Evolutionary conservation across 2,113 vertebrate species (phyloP).

Genomic region (Percina caprodes): DNA sequence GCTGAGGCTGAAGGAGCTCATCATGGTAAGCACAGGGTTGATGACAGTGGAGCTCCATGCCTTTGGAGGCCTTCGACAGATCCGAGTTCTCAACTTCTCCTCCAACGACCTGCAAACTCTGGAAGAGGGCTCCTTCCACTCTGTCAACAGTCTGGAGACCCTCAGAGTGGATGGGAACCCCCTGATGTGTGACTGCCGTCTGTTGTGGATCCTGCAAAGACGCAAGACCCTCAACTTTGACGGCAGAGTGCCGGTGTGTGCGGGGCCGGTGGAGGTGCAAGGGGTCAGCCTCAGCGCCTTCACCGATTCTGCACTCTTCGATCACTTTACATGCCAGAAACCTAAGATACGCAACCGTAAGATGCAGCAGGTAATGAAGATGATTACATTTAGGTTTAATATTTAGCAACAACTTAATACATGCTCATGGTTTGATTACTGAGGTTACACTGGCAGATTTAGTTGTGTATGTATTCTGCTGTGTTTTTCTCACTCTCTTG

Average conservation of each 20-base stretch:
- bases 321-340: constrained; percentile 97
- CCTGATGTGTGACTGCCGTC: constrained; percentile 95
- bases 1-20: constrained; percentile 94
- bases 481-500: not conserved
- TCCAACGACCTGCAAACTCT: constrained; percentile 92
- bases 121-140: constrained; percentile 96
- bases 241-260: constrained; percentile 92
- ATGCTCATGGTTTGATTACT: constrained; percentile 2
- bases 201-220: constrained; percentile 97
- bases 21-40: constrained; percentile 92
- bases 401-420: not conserved
- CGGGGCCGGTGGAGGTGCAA: constrained; percentile 90
- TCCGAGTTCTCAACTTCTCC: constrained; percentile 95
- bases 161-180: constrained; percentile 96
- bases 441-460: not conserved
- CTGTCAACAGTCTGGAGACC: constrained; percentile 95
- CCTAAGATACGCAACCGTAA: constrained; percentile 94
- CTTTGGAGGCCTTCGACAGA: constrained; percentile 92
- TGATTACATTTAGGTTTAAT: not conserved
- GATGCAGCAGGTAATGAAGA: constrained; percentile 87
- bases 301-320: constrained; percentile 93
- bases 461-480: not conserved
- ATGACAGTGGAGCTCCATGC: constrained; percentile 90
- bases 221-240: constrained; percentile 96
- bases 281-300: constrained; percentile 90